Conservation (phyloP, 92 coral and sea anemone genomes). For the Umimayanthus chanpuru region DNA sequence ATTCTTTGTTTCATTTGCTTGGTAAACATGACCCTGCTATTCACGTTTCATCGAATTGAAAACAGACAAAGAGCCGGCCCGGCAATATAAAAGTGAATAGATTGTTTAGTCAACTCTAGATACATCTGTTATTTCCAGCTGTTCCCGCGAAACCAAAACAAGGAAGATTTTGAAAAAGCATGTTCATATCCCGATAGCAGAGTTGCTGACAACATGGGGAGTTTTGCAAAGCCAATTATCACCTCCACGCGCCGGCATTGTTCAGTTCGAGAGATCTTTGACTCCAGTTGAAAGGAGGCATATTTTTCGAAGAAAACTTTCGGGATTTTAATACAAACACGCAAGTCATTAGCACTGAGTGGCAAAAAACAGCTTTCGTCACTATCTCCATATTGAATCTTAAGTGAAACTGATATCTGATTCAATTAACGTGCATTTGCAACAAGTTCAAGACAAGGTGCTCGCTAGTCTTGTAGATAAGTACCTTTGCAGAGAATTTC, state of each 20-base stretch:
- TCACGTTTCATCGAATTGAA: slow-evolving; percentile 18
- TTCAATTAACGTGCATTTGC: background rate
- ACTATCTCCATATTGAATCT: background rate
- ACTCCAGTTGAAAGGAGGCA: background rate
- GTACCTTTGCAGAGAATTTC: background rate
- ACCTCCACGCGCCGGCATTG: slow-evolving; percentile 40
- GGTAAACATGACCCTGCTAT: slow-evolving; percentile 4
- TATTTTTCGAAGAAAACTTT: background rate
- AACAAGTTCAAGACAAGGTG: background rate
- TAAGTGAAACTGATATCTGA: slow-evolving; percentile 7
- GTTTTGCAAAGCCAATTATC: slow-evolving; percentile 36
- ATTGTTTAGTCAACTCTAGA: slow-evolving; percentile 32
- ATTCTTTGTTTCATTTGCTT: slow-evolving; percentile 3
- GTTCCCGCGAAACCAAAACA: slow-evolving; percentile 44
- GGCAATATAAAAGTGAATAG: slow-evolving; percentile 21
- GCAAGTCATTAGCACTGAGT: background rate
- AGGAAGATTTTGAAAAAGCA: slow-evolving; percentile 23
- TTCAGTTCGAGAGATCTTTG: background rate
- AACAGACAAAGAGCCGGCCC: background rate
- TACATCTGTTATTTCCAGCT: slow-evolving; percentile 50
- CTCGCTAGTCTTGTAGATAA: background rate
- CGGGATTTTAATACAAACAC: background rate
- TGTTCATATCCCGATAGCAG: slow-evolving; percentile 18
- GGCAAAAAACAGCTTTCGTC: background rate
- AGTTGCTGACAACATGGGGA: slow-evolving; percentile 1